Base-by-base conservation (phyloP, 2,888 invertebrate species). In the Sinodicranocentrus sp. region DNA sequence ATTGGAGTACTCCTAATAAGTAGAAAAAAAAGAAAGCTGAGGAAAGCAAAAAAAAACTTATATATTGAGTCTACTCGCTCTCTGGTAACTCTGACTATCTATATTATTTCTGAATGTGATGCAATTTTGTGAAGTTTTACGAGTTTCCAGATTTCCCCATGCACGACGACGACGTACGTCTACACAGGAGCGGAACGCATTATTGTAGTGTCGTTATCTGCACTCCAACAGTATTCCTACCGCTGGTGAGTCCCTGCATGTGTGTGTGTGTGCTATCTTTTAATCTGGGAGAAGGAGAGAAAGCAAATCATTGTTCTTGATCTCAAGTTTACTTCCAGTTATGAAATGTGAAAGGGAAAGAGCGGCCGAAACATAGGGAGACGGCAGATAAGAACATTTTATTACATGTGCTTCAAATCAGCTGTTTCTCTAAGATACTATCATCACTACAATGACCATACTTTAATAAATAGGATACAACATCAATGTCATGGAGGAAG, bases 321-420 rank as follows among this genome's bases (percentile, higher is more conserved):
- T 63, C 39, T 63, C 54, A 52, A 52, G 19, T 63, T 28, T 39
- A 8, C 33, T 33, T 33, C 33, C 33, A 15, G 25, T 44, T 70
- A 72, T 48, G 39, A 57, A 72, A 48, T 33, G 54, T 28, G 6
- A 10, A 48, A 48, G 48, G 75, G 6, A 65, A n/a, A n/a, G 52
- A 33, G 21, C 48, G 54, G 15, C 52, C 15, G 44, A 68, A 68
- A 61, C 26, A 71, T 33, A 68, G 48, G 26, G 54, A 52, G 17
- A 23, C n/a, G 44, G 23, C 63, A 33, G 73, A 80, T 80, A 73
- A 72, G 72, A 72, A 65, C 28, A 65, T 67, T 80, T 80, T 79
- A 80, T 72, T 73, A 73, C 57, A 72, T 57, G 67, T 73, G 59
- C 73, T 80, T 80, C 67, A 80, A 80, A 80, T 73, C 73, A 73